Evolutionary conservation across 2,888 invertebrate species (phyloP), one percentile per base, ranked within the genome.

Genomic region (Pachliopta kotzebuea): DNA sequence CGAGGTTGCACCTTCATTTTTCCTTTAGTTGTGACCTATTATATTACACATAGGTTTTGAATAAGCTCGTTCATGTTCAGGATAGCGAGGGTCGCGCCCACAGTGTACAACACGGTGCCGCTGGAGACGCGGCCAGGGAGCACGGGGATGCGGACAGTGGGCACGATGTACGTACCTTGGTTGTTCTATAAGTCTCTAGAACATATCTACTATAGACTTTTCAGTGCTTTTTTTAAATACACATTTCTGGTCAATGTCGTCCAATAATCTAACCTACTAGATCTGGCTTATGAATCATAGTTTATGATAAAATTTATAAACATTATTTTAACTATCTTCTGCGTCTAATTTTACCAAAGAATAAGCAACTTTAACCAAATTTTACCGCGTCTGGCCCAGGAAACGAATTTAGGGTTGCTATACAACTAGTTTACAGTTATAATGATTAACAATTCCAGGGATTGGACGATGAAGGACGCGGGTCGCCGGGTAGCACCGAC

Each of bases 61-160:
- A 54, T n/a, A n/a, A 11, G 6, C n/a, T 21, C 18, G 56, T 62
- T 23, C 45, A 31, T 42, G 20, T 31, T 52, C 78, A 90, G 90
- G 90, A 90, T 56, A 88, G 85, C 66, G 90, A 91, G 71, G 90
- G 87, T 56, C 86, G 90, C 0, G 90, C 90, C 0, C 90, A 90
- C 60, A 90, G 90, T 50, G 86, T 91, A 80, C 90, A 90, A 62
- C 89, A 90, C 68, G 90, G 90, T 0, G 80, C 84, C 0, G 74
- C 88, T 0, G 90, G 90, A 0, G 90, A 91, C 0, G 85, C 85
- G 0, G 89, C 90, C 0, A 69, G 89, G 26, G 75, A 71, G 0
- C 21, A 68, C 11, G 54, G 56, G 0, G 91, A 89, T 4, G 72
- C 64, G 0, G 90, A 91, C 11, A 85, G 81, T 54, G 86, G 84